Evolutionary conservation across 2,113 vertebrate species (phyloP).

Genomic region (Agapornis roseicollis): DNA sequence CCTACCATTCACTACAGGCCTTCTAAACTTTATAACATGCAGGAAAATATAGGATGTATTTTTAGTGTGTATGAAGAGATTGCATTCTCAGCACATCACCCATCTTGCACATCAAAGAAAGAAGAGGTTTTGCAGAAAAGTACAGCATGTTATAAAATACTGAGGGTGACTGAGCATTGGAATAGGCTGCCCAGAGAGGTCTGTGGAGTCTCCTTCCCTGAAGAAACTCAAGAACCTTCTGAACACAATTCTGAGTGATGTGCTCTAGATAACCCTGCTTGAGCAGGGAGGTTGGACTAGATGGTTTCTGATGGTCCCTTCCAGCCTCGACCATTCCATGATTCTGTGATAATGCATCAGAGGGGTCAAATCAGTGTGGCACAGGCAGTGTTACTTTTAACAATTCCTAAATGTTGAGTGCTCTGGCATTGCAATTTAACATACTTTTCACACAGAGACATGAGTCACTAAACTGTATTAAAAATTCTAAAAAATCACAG

Average conservation of each 20-base stretch:
- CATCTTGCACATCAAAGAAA: neutral
- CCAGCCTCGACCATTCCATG: neutral
- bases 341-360: neutral
- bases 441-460: neutral
- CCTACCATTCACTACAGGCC: neutral
- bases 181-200: neutral
- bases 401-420: neutral
- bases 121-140: neutral
- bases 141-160: neutral
- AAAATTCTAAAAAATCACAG: neutral
- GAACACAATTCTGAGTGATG: neutral
- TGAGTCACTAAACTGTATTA: neutral
- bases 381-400: neutral
- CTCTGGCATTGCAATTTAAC: neutral
- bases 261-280: neutral
- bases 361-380: neutral
- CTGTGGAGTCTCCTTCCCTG: neutral
- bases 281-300: neutral
- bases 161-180: neutral
- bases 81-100: neutral
- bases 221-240: neutral
- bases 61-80: neutral
- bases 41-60: neutral
- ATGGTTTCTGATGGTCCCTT: neutral
- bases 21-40: neutral